Evolutionary conservation across 1,140 invertebrate species (phyloP), one percentile per base, ranked within the genome.

Genomic region (Seison nebaliae): DNA sequence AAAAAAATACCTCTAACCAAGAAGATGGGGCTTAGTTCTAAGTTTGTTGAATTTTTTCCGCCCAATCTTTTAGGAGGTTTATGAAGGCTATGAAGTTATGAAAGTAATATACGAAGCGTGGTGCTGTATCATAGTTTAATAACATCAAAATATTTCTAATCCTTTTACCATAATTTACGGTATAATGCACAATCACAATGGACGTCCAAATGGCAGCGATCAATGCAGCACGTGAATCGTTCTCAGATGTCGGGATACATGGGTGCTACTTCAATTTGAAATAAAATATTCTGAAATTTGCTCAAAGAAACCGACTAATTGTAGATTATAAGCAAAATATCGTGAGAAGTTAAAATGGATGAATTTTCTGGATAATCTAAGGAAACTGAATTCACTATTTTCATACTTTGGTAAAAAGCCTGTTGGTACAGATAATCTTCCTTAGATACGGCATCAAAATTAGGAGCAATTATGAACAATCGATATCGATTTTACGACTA

Each of bases 251-350:
- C 14, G 24, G 30, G 22, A 19, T 36, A 14, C n/a, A 7, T 29
- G 35, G 35, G 0, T 36, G 23, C 30, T 36, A 30, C 22, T 37
- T 37, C 23, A 18, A 37, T 29, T 21, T 37, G 3, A 37, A 37
- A 30, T 17, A 37, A 17, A 18, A 12, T 16, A 37, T 30, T 8
- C 30, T 18, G 36, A 23, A 20, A 30, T 28, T 28, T 12, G 12
- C 30, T 5, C 26, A 37, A 28, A 15, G 30, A 12, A n/a, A 17
- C 22, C n/a, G 17, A 14, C 23, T 30, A 14, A 24, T 9, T 11
- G 17, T 14, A 28, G 15, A 37, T 15, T 37, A 19, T 14, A n/a
- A n/a, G n/a, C 6, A 29, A 21, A n/a, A 4, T 5, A 29, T 2
- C 11, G 17, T 14, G 3, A 28, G 22, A 15, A 16, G 22, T 37